Evolutionary conservation across 2,888 invertebrate species (phyloP).

Genomic region (Drosophila neonasuta): DNA sequence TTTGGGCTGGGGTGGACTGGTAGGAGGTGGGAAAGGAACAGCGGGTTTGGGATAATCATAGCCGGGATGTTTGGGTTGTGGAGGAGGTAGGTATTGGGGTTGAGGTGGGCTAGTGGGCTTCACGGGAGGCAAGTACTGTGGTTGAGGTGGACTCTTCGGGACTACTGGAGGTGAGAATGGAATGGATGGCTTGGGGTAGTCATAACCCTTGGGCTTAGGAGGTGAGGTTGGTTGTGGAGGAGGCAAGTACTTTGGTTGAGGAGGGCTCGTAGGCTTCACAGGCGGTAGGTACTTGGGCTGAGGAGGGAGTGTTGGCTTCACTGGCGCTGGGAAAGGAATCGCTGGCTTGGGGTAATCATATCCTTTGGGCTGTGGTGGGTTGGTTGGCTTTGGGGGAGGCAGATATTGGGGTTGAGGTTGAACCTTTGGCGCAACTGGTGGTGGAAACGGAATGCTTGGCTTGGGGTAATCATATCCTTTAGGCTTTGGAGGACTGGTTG

Average conservation of each 20-base stretch:
- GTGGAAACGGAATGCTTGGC: slow-evolving; percentile 53
- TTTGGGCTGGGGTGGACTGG: slow-evolving; percentile 45
- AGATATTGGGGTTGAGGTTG: slow-evolving; percentile 47
- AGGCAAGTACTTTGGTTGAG: slow-evolving; percentile 44
- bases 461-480: slow-evolving; percentile 64
- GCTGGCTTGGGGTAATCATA: slow-evolving; percentile 64
- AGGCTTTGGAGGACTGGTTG: slow-evolving; percentile 55
- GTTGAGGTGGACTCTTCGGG: slow-evolving; percentile 37
- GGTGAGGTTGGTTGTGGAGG: slow-evolving; percentile 41
- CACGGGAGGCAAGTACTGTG: slow-evolving; percentile 41
- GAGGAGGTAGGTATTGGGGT: slow-evolving; percentile 50
- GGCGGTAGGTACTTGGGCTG: slow-evolving; percentile 54
- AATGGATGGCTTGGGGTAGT: slow-evolving; percentile 55
- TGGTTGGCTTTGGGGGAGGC: slow-evolving; percentile 51
- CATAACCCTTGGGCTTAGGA: slow-evolving; percentile 47
- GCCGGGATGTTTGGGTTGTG: slow-evolving; percentile 38
- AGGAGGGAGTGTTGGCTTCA: slow-evolving; percentile 38
- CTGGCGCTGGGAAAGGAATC: slow-evolving; percentile 54
- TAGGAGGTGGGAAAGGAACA: slow-evolving; percentile 42
- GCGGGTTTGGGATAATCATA: slow-evolving; percentile 59
- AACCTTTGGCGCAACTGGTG: slow-evolving; percentile 42
- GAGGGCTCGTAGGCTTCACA: slow-evolving; percentile 35
- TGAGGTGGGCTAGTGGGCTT: slow-evolving; percentile 45
- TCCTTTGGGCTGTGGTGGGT: slow-evolving; percentile 47
- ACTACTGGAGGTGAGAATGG: slow-evolving; percentile 45